These are phyloP conservation scores for Falco biarmicus DNA, from an alignment of 2,797 vertebrate species.

Conservation along the genomic window DNA sequence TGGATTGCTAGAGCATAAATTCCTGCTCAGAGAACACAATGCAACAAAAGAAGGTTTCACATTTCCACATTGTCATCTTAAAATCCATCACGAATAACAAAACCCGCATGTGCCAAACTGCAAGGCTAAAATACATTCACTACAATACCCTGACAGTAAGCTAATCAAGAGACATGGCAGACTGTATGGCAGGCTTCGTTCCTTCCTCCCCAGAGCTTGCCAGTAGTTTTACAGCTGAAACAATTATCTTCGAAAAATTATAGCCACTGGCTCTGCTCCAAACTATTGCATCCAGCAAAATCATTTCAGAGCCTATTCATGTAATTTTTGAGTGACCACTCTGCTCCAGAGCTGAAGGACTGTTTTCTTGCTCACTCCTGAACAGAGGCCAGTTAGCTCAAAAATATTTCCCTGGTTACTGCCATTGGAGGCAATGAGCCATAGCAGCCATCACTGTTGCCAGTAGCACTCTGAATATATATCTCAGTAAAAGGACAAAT, in stretches of 20 bases:
- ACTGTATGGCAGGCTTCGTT: not conserved
- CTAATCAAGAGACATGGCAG: not conserved
- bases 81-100: not conserved
- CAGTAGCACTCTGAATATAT: not conserved
- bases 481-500: not conserved
- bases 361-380: not conserved
- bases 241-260: not conserved
- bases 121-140: not conserved
- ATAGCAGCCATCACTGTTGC: not conserved
- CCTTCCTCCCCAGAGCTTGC: not conserved
- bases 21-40: not conserved
- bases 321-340: not conserved
- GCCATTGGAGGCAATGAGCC: not conserved
- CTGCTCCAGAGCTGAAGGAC: not conserved
- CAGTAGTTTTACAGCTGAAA: not conserved
- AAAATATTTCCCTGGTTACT: conserved; percentile 7
- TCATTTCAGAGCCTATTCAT: not conserved
- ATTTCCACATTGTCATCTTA: not conserved
- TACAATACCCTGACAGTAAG: not conserved
- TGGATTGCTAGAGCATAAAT: not conserved
- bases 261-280: not conserved
- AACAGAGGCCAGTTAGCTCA: not conserved
- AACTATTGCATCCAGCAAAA: not conserved
- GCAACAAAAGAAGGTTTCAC: not conserved
- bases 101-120: not conserved